Conservation (phyloP, 2,797 vertebrate genomes). For the Lemur catta region DNA sequence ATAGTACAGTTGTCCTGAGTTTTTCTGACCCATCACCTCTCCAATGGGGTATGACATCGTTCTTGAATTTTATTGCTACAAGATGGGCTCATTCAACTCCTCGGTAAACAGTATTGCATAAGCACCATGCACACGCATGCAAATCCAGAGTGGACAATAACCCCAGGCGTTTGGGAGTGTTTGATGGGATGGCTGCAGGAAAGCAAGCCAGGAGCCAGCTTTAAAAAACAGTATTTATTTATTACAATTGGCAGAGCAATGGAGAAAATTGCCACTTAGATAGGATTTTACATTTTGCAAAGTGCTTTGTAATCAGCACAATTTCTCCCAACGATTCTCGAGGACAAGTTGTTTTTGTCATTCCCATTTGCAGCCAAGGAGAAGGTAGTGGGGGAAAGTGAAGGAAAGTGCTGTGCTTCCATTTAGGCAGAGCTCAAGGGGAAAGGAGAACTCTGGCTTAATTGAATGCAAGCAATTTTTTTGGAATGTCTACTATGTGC, state of each 20-base stretch:
- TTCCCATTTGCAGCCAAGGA: constrained; percentile 29
- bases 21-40: constrained; percentile 73
- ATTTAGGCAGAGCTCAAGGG: neutral
- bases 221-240: constrained; percentile 76
- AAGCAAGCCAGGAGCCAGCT: constrained; percentile 66
- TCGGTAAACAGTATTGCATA: constrained; percentile 58
- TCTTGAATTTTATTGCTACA: constrained; percentile 64
- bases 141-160: constrained; percentile 70
- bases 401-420: neutral
- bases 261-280: constrained; percentile 74
- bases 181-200: constrained; percentile 50
- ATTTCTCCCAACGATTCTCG: constrained; percentile 61
- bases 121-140: constrained; percentile 1
- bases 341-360: constrained; percentile 67
- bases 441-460: neutral
- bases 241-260: constrained; percentile 71
- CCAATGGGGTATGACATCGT: constrained; percentile 73
- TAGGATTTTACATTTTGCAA: constrained; percentile 70
- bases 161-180: constrained; percentile 39
- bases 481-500: neutral
- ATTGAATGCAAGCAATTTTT: neutral
- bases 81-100: constrained; percentile 51
- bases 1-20: constrained; percentile 20
- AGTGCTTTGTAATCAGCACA: constrained; percentile 70
- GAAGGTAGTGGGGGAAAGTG: neutral